Conservation (phyloP, 2,797 vertebrate genomes). For the Delichon dasypus region DNA sequence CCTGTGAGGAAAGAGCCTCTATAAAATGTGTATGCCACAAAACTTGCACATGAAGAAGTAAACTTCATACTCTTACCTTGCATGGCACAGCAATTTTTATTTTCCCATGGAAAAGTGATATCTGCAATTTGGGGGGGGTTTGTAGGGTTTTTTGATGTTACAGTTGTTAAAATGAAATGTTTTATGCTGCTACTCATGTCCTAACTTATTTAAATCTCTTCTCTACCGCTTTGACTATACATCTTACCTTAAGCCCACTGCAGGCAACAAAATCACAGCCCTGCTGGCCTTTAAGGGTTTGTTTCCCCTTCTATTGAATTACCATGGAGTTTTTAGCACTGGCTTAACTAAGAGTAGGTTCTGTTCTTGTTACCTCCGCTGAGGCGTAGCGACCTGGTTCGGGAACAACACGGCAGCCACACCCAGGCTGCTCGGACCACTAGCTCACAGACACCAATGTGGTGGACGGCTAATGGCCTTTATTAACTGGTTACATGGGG, state of each 20-base stretch:
- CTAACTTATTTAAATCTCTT: not conserved
- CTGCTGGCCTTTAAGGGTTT: not conserved
- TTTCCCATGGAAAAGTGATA: not conserved
- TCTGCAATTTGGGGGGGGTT: accelerated
- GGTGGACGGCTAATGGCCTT: too few relatives aligned
- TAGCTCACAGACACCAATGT: too few relatives aligned
- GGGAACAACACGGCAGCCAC: too few relatives aligned
- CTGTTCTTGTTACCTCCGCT: too few relatives aligned
- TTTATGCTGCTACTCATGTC: not conserved
- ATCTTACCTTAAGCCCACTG: not conserved
- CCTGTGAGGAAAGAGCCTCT: not conserved
- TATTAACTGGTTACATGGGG: too few relatives aligned
- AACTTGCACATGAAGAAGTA: not conserved
- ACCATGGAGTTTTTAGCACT: not conserved
- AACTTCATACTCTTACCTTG: not conserved
- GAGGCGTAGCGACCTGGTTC: too few relatives aligned
- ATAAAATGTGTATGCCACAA: not conserved
- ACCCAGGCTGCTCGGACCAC: too few relatives aligned
- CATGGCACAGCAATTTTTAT: not conserved
- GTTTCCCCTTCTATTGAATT: not conserved
- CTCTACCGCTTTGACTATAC: not conserved
- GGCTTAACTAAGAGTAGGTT: not conserved
- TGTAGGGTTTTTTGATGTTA: too few relatives aligned
- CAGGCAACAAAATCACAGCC: not conserved
- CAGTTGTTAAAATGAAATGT: not conserved